A percentile compares a stretch with the other conserved stretches of the same genome.
phyloP scores from a whole-genome alignment of 2,888 invertebrate genomes.

The Thymelicus acteon region DNA sequence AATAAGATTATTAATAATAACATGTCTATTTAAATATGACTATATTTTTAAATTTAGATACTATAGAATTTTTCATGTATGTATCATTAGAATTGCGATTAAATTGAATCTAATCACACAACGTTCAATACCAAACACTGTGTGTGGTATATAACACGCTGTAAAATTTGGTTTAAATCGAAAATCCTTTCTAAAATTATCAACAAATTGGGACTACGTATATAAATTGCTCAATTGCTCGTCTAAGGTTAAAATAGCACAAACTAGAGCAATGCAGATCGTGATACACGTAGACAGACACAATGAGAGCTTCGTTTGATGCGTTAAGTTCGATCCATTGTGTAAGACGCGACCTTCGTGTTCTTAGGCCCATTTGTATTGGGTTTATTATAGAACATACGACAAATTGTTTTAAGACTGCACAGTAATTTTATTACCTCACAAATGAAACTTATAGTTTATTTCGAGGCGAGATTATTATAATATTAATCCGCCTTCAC shows the following conservation, averaged over 20 bases:
- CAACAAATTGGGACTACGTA: slow-evolving; percentile 7
- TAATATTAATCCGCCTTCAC: too few relatives aligned
- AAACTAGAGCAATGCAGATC: slow-evolving; percentile 54
- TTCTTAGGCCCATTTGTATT: slow-evolving; percentile 27
- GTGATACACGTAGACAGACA: slow-evolving; percentile 63
- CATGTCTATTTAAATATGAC: too few relatives aligned
- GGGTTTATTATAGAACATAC: slow-evolving; percentile 45
- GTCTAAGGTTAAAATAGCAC: slow-evolving; percentile 32
- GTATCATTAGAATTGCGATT: too few relatives aligned
- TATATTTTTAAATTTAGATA: too few relatives aligned
- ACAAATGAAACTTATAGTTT: neutral
- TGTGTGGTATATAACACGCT: too few relatives aligned
- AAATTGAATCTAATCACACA: too few relatives aligned
- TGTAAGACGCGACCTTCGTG: slow-evolving; percentile 65
- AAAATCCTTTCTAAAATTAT: slow-evolving; percentile 24
- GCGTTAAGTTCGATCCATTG: slow-evolving; percentile 61
- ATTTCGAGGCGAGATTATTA: neutral
- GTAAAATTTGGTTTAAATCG: slow-evolving; percentile 2
- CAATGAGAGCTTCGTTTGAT: slow-evolving; percentile 65
- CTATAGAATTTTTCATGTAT: too few relatives aligned
- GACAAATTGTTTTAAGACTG: slow-evolving; percentile 45
- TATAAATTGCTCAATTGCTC: slow-evolving; percentile 22
- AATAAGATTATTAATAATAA: too few relatives aligned
- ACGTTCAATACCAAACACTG: too few relatives aligned
- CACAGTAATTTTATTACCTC: neutral